Conservation (phyloP, 2,797 vertebrate species). For the Pseudotriccus pelzelni region DNA sequence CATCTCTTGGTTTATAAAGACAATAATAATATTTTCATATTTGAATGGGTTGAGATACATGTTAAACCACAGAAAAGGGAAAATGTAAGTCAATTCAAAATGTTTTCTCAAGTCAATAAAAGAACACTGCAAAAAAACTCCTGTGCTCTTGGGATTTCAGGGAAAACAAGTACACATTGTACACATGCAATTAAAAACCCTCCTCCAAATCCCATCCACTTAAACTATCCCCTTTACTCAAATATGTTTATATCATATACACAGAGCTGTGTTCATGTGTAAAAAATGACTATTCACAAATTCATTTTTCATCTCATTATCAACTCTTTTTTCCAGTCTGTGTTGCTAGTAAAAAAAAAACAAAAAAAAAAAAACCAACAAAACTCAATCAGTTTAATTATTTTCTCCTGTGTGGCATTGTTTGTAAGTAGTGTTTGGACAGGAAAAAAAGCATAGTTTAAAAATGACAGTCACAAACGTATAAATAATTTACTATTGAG, state of each 20-base stretch:
- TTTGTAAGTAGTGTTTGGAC: conserved; percentile 41
- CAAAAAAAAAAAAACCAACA: background rate
- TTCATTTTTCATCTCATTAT: conserved; percentile 28
- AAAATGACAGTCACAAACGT: conserved; percentile 46
- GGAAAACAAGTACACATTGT: conserved; percentile 53
- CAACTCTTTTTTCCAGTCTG: conserved; percentile 2
- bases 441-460: conserved; percentile 48
- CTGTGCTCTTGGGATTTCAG: conserved; percentile 24
- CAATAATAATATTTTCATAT: conserved; percentile 81
- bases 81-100: conserved; percentile 66
- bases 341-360: background rate
- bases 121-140: conserved; percentile 39
- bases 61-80: conserved; percentile 61
- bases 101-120: conserved; percentile 72
- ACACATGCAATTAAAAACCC: conserved; percentile 16
- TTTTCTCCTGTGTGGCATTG: conserved; percentile 54
- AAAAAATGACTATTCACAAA: conserved; percentile 24
- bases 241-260: conserved; percentile 30
- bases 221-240: conserved; percentile 34
- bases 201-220: conserved; percentile 41
- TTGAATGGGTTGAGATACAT: conserved; percentile 65
- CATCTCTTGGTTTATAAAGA: conserved; percentile 74
- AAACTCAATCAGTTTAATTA: conserved; percentile 5
- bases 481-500: conserved; percentile 58
- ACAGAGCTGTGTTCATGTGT: conserved; percentile 20